Evolutionary conservation across 2,888 invertebrate species (phyloP).

Genomic region (Ophonus ardosiacus): DNA sequence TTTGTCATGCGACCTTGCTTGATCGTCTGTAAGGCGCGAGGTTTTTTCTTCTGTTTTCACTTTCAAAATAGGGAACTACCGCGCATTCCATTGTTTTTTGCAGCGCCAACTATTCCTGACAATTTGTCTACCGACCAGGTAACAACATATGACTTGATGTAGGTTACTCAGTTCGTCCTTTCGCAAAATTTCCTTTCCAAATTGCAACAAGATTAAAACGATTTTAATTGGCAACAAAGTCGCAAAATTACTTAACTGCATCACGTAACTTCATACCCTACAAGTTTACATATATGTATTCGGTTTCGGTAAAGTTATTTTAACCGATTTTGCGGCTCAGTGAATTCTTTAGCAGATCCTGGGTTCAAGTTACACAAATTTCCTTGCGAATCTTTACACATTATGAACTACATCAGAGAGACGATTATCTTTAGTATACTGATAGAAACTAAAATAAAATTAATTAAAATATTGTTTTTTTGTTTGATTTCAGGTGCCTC

Average conservation of each 20-base stretch:
- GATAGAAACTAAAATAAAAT: no score
- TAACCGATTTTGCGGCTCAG: constrained; percentile 23
- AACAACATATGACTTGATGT: constrained; percentile 38
- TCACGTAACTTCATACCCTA: neutral
- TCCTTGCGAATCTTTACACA: neutral
- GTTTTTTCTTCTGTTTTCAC: constrained; percentile 45
- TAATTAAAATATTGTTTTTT: neutral
- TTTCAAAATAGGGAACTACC: constrained; percentile 50
- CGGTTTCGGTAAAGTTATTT: neutral
- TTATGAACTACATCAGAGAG: no score
- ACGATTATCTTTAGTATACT: no score
- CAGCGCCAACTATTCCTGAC: constrained; percentile 26
- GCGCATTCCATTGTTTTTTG: constrained; percentile 51
- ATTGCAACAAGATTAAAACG: neutral
- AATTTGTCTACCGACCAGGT: constrained; percentile 40
- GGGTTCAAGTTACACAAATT: constrained; percentile 4
- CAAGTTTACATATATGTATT: neutral
- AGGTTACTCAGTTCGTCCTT: neutral
- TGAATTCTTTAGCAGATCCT: neutral
- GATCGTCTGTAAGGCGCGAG: constrained; percentile 4
- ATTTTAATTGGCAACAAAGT: no score
- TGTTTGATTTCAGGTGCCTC: constrained; percentile 9
- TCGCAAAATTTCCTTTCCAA: neutral
- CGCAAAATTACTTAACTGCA: no score
- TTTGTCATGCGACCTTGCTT: constrained; percentile 48